Percentiles rank a stretch among this genome's conserved stretches.
Conservation (phyloP, 1,140 invertebrate species). For the Aphaenogaster rudis region DNA sequence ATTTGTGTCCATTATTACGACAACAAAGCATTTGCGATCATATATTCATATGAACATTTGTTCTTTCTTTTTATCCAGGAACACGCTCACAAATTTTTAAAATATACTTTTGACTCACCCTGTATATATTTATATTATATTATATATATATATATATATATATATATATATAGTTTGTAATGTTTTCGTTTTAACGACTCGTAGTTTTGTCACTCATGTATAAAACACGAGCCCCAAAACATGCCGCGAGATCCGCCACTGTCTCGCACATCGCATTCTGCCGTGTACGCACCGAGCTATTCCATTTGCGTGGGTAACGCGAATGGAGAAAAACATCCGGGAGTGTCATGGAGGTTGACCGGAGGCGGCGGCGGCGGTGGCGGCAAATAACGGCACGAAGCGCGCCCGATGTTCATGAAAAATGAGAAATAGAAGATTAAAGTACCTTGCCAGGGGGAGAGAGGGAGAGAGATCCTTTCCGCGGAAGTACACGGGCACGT, state of each 20-base stretch:
- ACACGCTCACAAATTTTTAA: too few species aligned
- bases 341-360: slow-evolving; percentile 63
- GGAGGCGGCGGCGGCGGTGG: slow-evolving; percentile 41
- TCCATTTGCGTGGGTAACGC: slow-evolving; percentile 68
- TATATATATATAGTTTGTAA: not conserved
- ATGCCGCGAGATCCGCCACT: slow-evolving; percentile 10
- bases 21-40: too few species aligned
- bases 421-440: slow-evolving; percentile 51
- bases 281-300: slow-evolving; percentile 65
- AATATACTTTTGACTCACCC: too few species aligned
- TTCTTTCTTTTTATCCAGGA: too few species aligned
- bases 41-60: too few species aligned
- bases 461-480: not conserved
- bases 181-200: slow-evolving; percentile 10
- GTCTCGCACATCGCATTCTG: slow-evolving; percentile 48
- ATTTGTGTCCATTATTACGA: too few species aligned
- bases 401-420: slow-evolving; percentile 37
- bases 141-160: too few species aligned
- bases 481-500: not conserved
- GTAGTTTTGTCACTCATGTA: not conserved
- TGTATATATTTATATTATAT: not conserved
- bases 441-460: not conserved
- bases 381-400: slow-evolving; percentile 33
- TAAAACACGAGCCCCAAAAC: not conserved
- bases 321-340: slow-evolving; percentile 58